Base-by-base conservation (phyloP, 1,140 invertebrate species). In the Bombus polaris region DNA sequence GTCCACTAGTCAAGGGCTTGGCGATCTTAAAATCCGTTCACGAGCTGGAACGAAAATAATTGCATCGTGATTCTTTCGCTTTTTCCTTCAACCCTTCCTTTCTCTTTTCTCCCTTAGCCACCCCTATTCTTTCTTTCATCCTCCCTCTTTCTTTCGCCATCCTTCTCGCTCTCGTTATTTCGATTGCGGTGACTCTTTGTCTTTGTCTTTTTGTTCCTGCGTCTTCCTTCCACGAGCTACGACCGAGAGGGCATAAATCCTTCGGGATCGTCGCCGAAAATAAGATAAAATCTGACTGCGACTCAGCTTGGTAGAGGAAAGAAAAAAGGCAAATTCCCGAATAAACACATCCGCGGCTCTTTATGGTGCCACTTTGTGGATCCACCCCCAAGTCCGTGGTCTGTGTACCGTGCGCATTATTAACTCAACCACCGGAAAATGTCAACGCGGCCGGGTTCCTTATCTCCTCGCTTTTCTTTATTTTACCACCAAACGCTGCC, bases 391-490 rank as follows among this genome's bases (percentile, higher is more conserved):
- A 53, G 57, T 77, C 82, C 59, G 80, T 85, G 86, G 87, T 81
- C 88, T 94, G 94, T 95, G 93, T 94, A 94, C 94, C 87, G 83
- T 86, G 91, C 93, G 94, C 92, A 94, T 95, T 95, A 95, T 95
- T 94, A 95, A 95, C 93, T 95, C 93, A 95, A 95, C 93, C 94
- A 93, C 93, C 92, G 93, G 94, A 95, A 95, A 94, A 95, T 94
- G 93, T 95, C 94, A 95, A 94, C 88, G 89, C 68, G 85, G 81
- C 53, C 74, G 76, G 91, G 92, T 84, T 89, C 44, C 90, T 90
- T 90, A 84, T 84, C 83, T 87, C 78, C 66, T 81, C 88, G 79
- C 78, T 88, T 91, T 93, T 93, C 90, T 94, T 94, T 93, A 92
- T 93, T 94, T 93, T 92, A 93, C 83, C 87, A 71, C 85, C 73